These are phyloP conservation scores for Ypsolopha scabrella DNA, from an alignment of 2,888 invertebrate species.

Conservation along the genomic window DNA sequence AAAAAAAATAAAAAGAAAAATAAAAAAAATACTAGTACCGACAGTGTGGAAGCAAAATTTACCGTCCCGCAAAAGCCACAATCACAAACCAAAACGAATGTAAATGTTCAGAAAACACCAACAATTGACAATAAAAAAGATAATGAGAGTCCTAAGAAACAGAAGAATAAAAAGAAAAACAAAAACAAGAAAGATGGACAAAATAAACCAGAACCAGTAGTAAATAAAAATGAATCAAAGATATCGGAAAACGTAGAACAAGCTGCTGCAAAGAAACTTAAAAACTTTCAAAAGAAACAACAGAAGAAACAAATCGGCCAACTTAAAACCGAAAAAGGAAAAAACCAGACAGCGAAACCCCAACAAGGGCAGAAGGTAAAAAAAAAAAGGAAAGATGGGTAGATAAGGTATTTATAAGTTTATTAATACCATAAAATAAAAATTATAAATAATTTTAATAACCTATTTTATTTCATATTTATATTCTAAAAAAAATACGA, in stretches of 20 bases:
- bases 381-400: constrained; percentile 15
- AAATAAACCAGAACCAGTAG: constrained; percentile 1
- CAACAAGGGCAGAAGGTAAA: constrained; percentile 26
- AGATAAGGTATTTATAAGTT: not conserved
- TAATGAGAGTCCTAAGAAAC: not conserved
- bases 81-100: not conserved
- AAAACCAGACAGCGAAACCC: constrained; percentile 14
- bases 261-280: constrained; percentile 39
- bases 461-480: too few species aligned
- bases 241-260: constrained; percentile 19
- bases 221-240: constrained; percentile 9
- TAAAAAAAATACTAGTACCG: not conserved
- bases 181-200: constrained; percentile 8
- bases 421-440: not conserved
- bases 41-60: not conserved
- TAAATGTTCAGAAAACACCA: not conserved
- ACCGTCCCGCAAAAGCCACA: not conserved
- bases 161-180: constrained; percentile 5
- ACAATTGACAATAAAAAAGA: not conserved
- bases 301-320: constrained; percentile 45
- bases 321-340: constrained; percentile 26
- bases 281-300: constrained; percentile 42
- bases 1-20: constrained; percentile 16
- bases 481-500: too few species aligned
- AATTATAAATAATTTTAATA: not conserved